Percentiles rank a stretch among this genome's conserved stretches.
Evolutionary conservation across 1,140 invertebrate species (phyloP).

Genomic region (Aphidius ervi): DNA sequence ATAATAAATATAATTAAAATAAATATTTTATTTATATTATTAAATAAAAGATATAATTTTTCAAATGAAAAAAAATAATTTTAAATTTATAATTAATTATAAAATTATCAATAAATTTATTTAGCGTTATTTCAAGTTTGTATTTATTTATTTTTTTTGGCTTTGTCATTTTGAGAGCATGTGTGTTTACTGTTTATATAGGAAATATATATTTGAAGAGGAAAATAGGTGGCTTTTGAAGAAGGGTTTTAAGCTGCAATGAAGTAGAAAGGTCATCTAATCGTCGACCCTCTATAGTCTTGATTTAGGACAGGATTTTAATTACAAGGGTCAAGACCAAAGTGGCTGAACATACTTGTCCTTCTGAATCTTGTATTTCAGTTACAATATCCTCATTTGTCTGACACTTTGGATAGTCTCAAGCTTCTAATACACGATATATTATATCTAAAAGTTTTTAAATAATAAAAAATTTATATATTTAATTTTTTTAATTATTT

Average conservation of each 20-base stretch:
- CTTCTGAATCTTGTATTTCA: conserved; percentile 22
- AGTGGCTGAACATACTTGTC: conserved; percentile 13
- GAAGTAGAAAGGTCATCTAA: conserved; percentile 31
- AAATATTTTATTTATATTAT: too few relatives aligned
- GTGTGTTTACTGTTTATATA: background rate
- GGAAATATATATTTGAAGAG: background rate
- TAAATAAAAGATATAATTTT: too few relatives aligned
- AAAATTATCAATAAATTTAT: background rate
- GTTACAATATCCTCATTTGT: conserved; percentile 24
- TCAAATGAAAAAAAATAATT: too few relatives aligned
- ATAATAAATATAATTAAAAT: too few relatives aligned
- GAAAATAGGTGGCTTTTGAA: conserved; percentile 23
- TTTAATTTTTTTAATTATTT: too few relatives aligned
- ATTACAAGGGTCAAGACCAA: conserved; percentile 42
- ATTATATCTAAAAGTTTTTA: too few relatives aligned
- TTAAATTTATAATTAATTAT: background rate
- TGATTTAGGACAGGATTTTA: conserved; percentile 47
- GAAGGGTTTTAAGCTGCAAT: conserved; percentile 24
- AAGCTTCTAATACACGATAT: background rate
- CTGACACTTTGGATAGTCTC: background rate
- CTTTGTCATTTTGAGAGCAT: background rate
- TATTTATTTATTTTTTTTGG: background rate
- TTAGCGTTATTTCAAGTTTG: background rate
- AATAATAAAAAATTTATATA: too few relatives aligned
- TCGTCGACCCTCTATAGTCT: conserved; percentile 33